Base-by-base conservation (phyloP, 2,797 vertebrate genomes). In the Alcedo quadribrachys region DNA sequence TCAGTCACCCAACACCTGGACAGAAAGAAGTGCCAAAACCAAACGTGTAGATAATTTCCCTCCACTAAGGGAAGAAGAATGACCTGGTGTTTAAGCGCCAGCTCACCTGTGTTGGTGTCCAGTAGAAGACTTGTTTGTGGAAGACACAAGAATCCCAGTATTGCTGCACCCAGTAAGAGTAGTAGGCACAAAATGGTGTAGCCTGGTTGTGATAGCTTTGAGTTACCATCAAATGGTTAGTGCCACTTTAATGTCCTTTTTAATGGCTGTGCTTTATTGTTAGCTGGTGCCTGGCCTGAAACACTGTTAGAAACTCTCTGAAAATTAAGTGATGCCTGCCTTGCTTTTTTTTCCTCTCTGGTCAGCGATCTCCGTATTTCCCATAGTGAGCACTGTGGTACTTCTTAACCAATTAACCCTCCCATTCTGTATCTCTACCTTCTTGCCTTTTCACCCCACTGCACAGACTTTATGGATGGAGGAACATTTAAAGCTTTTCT, bases 401-500 rank as follows among this genome's bases (percentile, higher is more conserved):
- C 43, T 75, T 40, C 50, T 86, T 81, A 79, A 51, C 27, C 22
- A 70, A 62, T 68, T 77, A 74, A 82, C 86, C 79, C 37, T 81
- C 22, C 16, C 5, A 5, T 77, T 69, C 57, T 77, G 3, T 73
- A 11, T 61, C 53, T 32, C 67, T 81, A 13, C n/a, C 15, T 30
- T 80, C 57, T 40, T 81, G 62, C 55, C 37, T 74, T 90, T 90
- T 79, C 48, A 37, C 40, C 86, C 51, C 10, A 11, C 77, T 75
- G 25, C 30, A n/a, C 30, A 67, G 82, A 53, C 9, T 15, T 58
- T 71, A 75, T 40, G 69, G 67, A 82, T 54, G 28, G 54, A 35
- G 55, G 15, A 81, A 57, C 57, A n/a, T 79, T 89, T 85, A 86
- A 81, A 87, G 45, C 68, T 91, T 90, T 92, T 75, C 3, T 63